A percentile compares a stretch with the other conserved stretches of the same genome.
These are phyloP conservation scores for Acleris sparsana DNA, from an alignment of 2,888 invertebrate genomes.

Conservation along the genomic window DNA sequence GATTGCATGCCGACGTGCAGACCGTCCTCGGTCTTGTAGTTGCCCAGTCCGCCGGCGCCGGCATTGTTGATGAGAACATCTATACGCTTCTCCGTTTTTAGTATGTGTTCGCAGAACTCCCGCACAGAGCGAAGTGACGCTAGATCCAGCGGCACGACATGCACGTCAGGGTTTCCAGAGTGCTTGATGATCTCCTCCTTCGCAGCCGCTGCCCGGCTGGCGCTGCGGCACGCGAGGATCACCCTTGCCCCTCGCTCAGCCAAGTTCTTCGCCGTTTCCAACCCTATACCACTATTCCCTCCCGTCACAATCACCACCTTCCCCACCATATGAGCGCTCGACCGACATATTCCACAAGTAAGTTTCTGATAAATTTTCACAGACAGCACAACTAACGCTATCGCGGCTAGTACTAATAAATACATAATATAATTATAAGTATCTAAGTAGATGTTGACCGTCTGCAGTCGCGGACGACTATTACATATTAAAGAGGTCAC, in stretches of 20 bases:
- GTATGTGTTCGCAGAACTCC: slow-evolving; percentile 82
- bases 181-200: slow-evolving; percentile 65
- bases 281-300: slow-evolving; percentile 79
- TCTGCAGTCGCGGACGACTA: slow-evolving; percentile 2
- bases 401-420: slow-evolving; percentile 46
- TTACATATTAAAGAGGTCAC: slow-evolving; percentile 30
- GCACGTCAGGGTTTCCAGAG: slow-evolving; percentile 68
- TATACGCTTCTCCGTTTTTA: slow-evolving; percentile 66
- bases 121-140: slow-evolving; percentile 76
- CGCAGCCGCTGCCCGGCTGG: slow-evolving; percentile 64
- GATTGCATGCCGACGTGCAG: slow-evolving; percentile 82
- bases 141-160: slow-evolving; percentile 70
- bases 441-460: neutral
- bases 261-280: slow-evolving; percentile 80
- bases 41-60: slow-evolving; percentile 51
- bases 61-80: slow-evolving; percentile 75
- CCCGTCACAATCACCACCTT: slow-evolving; percentile 77
- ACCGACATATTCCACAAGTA: slow-evolving; percentile 69
- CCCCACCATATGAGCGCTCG: slow-evolving; percentile 77
- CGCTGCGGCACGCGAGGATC: slow-evolving; percentile 78
- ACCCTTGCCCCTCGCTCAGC: slow-evolving; percentile 78
- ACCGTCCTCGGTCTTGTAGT: slow-evolving; percentile 77
- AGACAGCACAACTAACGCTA: slow-evolving; percentile 49
- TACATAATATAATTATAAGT: neutral
- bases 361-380: slow-evolving; percentile 73